Conservation (phyloP, 2,888 invertebrate species). For the Thera obeliscata region DNA sequence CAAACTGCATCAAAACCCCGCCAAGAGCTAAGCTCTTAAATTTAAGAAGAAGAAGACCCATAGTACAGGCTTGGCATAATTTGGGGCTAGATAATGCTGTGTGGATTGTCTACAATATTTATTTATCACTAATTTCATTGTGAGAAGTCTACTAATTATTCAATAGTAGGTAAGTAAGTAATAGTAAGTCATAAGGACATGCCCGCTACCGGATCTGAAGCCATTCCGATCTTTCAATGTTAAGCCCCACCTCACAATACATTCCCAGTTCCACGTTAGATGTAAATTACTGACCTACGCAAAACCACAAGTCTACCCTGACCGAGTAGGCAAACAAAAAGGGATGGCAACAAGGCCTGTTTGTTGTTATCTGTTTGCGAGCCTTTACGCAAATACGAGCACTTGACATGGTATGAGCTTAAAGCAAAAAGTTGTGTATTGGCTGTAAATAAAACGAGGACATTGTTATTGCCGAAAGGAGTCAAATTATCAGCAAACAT, state of each 20-base stretch:
- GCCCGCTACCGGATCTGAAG: constrained; percentile 27
- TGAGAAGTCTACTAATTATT: too few species aligned
- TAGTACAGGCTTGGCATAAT: too few species aligned
- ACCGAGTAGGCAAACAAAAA: constrained; percentile 70
- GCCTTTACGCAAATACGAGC: constrained; percentile 58
- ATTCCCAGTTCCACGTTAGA: constrained; percentile 32
- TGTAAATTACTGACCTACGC: constrained; percentile 62
- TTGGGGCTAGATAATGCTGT: too few species aligned
- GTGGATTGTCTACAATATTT: too few species aligned
- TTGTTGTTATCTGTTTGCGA: constrained; percentile 67
- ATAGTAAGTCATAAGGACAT: constrained; percentile 4
- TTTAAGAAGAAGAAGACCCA: too few species aligned
- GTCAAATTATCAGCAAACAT: background rate
- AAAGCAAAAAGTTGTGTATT: constrained; percentile 29
- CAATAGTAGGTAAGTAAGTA: background rate
- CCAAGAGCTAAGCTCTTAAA: too few species aligned
- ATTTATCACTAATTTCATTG: background rate
- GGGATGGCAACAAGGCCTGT: constrained; percentile 64
- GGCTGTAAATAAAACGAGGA: constrained; percentile 26
- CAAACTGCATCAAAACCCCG: too few species aligned
- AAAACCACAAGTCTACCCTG: constrained; percentile 79
- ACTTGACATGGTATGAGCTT: constrained; percentile 37
- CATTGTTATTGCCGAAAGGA: constrained; percentile 14
- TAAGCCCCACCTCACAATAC: constrained; percentile 11
- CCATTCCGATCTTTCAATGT: constrained; percentile 25